Evolutionary conservation across 2,797 vertebrate genomes (phyloP).

Genomic region (Gila robusta): DNA sequence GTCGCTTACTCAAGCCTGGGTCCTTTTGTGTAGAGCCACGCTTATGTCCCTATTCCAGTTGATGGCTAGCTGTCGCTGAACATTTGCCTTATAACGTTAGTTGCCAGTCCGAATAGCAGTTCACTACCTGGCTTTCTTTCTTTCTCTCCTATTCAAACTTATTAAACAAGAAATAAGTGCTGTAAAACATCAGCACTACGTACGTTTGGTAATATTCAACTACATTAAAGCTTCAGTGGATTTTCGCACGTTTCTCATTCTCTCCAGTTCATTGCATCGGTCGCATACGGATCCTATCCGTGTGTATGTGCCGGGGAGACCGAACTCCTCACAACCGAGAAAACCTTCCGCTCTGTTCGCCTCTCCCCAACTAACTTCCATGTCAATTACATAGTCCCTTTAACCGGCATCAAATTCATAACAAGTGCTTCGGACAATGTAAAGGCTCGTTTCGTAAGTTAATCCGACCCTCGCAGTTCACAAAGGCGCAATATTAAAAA

Average conservation of each 20-base stretch:
- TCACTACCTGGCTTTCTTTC: slow-evolving; percentile 69
- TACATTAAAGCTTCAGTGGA: slow-evolving; percentile 51
- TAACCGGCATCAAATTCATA: background rate
- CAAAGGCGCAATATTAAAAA: background rate
- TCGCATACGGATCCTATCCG: slow-evolving; percentile 65
- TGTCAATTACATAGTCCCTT: slow-evolving; percentile 74
- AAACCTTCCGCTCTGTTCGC: slow-evolving; percentile 77
- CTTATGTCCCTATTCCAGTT: slow-evolving; percentile 62
- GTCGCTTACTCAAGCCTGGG: slow-evolving; percentile 57
- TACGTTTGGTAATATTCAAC: slow-evolving; percentile 21
- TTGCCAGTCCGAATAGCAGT: slow-evolving; percentile 73
- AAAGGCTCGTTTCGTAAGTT: background rate
- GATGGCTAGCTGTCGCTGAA: slow-evolving; percentile 76
- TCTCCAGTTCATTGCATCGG: slow-evolving; percentile 73
- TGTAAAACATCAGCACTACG: background rate
- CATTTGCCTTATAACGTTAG: slow-evolving; percentile 67
- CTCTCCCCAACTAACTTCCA: slow-evolving; percentile 79
- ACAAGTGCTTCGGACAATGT: background rate
- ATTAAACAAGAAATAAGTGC: background rate
- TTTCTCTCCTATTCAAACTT: slow-evolving; percentile 69
- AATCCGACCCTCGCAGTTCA: background rate
- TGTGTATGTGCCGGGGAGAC: slow-evolving; percentile 66
- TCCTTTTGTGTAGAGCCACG: slow-evolving; percentile 68
- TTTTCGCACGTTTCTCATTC: slow-evolving; percentile 53
- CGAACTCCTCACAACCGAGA: slow-evolving; percentile 71